Conservation (phyloP, 1,140 invertebrate genomes). For the Drosophila pectinifera region DNA sequence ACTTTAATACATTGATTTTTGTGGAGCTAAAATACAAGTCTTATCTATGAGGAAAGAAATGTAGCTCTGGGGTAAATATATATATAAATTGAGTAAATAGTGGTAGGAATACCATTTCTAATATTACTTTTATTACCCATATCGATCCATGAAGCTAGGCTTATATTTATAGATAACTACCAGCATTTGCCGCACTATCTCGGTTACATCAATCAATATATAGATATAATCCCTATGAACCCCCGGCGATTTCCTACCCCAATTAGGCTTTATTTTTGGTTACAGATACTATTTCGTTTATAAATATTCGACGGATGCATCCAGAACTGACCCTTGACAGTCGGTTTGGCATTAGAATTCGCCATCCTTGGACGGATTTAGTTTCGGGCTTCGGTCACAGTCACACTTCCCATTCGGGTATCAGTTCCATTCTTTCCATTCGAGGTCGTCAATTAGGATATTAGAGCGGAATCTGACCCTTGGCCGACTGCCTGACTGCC, state of each 20-base stretch:
- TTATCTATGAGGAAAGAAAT: too few relatives aligned
- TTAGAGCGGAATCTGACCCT: constrained; percentile 34
- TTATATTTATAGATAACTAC: constrained; percentile 10
- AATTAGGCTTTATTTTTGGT: constrained; percentile 11
- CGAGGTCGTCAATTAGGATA: constrained; percentile 52
- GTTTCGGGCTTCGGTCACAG: constrained; percentile 17
- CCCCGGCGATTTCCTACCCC: constrained; percentile 9
- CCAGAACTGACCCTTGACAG: constrained; percentile 30
- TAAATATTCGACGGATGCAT: constrained; percentile 17
- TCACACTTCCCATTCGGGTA: constrained; percentile 4
- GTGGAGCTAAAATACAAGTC: neutral
- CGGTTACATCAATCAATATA: constrained; percentile 24
- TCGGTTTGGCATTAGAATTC: constrained; percentile 21
- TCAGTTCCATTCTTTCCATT: neutral
- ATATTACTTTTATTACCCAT: too few relatives aligned
- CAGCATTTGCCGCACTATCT: neutral
- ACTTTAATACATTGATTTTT: too few relatives aligned
- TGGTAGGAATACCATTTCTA: too few relatives aligned
- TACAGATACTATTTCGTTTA: constrained; percentile 5
- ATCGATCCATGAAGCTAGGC: neutral
- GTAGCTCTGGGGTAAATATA: too few relatives aligned
- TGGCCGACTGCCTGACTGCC: constrained; percentile 23
- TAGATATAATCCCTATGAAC: constrained; percentile 1
- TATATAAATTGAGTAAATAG: too few relatives aligned
- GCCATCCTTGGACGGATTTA: constrained; percentile 15